Conservation (phyloP, 2,113 vertebrate species). For the Atlantisia rogersi region DNA sequence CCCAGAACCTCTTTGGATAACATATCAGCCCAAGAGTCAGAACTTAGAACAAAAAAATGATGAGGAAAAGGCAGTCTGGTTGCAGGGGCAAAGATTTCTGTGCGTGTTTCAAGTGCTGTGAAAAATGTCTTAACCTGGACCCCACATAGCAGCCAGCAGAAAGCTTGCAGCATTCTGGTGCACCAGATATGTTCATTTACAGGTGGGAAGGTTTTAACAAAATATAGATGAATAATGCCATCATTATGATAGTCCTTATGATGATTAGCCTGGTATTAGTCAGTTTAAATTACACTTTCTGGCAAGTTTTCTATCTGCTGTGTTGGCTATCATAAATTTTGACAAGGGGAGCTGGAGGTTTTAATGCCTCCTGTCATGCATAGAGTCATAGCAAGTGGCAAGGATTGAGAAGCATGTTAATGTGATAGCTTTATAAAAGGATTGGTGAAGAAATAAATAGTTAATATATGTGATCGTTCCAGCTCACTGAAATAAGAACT, state of each 20-base stretch:
- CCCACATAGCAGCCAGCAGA: background rate
- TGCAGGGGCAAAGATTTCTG: background rate
- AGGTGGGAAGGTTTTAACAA: background rate
- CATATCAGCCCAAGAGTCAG: background rate
- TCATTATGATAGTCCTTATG: background rate
- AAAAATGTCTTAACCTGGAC: background rate
- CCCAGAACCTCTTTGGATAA: background rate
- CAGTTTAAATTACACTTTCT: constrained; percentile 14
- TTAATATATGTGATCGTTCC: background rate
- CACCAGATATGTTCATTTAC: background rate
- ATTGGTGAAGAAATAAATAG: background rate
- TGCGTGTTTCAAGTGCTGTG: background rate
- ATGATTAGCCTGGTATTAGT: constrained; percentile 12
- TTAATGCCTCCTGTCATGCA: background rate
- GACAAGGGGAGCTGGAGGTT: background rate
- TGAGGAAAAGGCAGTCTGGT: background rate
- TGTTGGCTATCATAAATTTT: constrained; percentile 4
- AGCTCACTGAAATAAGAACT: background rate
- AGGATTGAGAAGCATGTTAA: background rate
- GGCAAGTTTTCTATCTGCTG: background rate
- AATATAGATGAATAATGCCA: constrained; percentile 15
- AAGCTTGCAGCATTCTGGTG: background rate
- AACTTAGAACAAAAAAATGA: background rate
- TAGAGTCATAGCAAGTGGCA: background rate
- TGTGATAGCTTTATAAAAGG: background rate